Evolutionary conservation across 2,113 vertebrate species (phyloP), one percentile per base, ranked within the genome.

Genomic region (Empidonax alnorum): DNA sequence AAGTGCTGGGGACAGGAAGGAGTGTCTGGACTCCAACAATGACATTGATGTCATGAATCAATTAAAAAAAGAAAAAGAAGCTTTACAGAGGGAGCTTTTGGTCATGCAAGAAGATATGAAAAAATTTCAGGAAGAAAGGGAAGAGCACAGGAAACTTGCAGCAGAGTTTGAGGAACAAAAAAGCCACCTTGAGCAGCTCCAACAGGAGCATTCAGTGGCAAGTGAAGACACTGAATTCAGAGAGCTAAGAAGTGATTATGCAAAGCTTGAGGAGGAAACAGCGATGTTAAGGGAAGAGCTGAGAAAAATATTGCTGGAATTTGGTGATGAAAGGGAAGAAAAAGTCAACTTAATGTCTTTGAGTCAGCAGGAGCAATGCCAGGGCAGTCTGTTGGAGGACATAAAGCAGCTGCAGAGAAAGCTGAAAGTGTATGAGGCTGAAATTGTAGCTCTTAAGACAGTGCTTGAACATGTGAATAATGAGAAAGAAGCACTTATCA

Each of bases 21-120:
- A 49, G 19, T 16, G 18, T 75, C 35, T 69, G 46, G 61, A 89
- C 33, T 10, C 24, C 20, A 65, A 3, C 53, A 47, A 4, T 69
- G 68, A 84, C 2, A 41, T 94, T 83, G 95, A 88, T 10, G 87
- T 97, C 58, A 79, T 97, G 2, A 65, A 76, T 15, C 96, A 97
- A 24, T 66, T 98, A 30, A 97, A 97, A 69, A 91, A 92, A 31
- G 98, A 99, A 78, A 98, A 98, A 46, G 95, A 97, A 24, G 83
- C 86, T 30, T 85, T 99, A 6, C 96, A 98, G 91, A 98, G 97
- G 61, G 98, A 99, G 87, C 96, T 99, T 92, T 82, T 98, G 59
- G 95, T 97, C 9, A 96, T 96, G 53, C 97, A 98, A 91, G 98
- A 98, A 96, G 97, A 95, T 7, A 49, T 66, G 7, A 97, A 97